Conservation (phyloP, 2,888 invertebrate species). For the Lacanobia oleracea region DNA sequence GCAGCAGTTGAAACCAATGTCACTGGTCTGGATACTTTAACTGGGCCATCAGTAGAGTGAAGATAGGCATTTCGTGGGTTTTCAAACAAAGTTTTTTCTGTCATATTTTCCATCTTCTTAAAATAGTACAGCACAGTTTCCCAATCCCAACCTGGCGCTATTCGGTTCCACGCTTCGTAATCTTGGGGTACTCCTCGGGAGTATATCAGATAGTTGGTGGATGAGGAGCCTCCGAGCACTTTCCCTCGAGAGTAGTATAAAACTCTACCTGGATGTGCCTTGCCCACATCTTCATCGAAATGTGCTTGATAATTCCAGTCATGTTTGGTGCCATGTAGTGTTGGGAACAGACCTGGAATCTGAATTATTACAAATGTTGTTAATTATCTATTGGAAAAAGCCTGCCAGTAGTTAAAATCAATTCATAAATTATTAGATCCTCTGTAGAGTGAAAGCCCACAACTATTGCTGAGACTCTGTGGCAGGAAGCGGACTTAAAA, state of each 20-base stretch:
- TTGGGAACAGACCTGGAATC: conserved; percentile 75
- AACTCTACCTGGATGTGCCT: conserved; percentile 64
- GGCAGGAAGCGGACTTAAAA: background rate
- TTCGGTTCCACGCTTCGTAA: conserved; percentile 73
- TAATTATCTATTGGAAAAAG: background rate
- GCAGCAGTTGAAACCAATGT: conserved; percentile 64
- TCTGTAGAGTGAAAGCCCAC: background rate
- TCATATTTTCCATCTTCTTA: conserved; percentile 78
- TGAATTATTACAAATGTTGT: conserved; percentile 54
- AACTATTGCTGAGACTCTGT: background rate
- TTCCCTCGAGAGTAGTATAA: conserved; percentile 73
- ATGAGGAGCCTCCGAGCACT: conserved; percentile 77
- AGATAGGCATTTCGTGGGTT: conserved; percentile 68
- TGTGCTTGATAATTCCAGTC: conserved; percentile 74
- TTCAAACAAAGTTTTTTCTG: conserved; percentile 69
- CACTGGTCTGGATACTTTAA: conserved; percentile 72
- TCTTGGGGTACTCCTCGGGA: conserved; percentile 76
- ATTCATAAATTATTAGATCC: background rate
- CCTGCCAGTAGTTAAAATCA: no score
- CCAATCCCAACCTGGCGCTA: conserved; percentile 80
- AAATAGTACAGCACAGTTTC: conserved; percentile 73
- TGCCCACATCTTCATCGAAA: conserved; percentile 70
- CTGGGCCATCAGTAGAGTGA: conserved; percentile 77
- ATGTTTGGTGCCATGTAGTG: conserved; percentile 71
- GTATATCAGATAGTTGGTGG: conserved; percentile 76